Evolutionary conservation across 2,113 vertebrate genomes (phyloP).

Genomic region (Coturnix japonica): DNA sequence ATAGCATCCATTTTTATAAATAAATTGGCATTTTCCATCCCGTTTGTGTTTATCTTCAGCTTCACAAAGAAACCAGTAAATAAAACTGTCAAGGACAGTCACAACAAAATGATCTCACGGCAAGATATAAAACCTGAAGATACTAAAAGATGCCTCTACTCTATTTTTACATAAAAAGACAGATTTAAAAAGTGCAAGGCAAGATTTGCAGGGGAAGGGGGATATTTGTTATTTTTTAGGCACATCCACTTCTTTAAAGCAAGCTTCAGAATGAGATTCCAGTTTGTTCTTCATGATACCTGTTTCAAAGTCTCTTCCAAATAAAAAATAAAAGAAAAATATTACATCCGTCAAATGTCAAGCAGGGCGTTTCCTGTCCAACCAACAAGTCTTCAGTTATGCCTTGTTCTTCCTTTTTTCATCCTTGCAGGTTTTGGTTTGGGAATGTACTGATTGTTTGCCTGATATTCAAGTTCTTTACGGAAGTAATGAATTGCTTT

Average conservation of each 20-base stretch:
- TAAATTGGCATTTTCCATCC: slow-evolving; percentile 80
- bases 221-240: slow-evolving; percentile 76
- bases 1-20: slow-evolving; percentile 83
- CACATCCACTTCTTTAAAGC: slow-evolving; percentile 85
- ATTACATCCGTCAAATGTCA: slow-evolving; percentile 74
- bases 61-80: slow-evolving; percentile 88
- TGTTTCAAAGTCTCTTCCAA: slow-evolving; percentile 77
- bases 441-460: slow-evolving; percentile 98
- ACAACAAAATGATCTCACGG: slow-evolving; percentile 81
- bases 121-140: slow-evolving; percentile 83
- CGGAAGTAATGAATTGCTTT: slow-evolving; percentile 99
- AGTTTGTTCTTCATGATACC: slow-evolving; percentile 85
- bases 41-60: slow-evolving; percentile 78
- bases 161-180: slow-evolving; percentile 86
- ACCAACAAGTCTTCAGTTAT: slow-evolving; percentile 78
- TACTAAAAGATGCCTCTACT: slow-evolving; percentile 77
- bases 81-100: slow-evolving; percentile 86
- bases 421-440: slow-evolving; percentile 97
- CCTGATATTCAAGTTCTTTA: slow-evolving; percentile 96
- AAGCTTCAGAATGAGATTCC: slow-evolving; percentile 84
- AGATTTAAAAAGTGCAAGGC: slow-evolving; percentile 89
- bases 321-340: slow-evolving; percentile 42
- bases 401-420: slow-evolving; percentile 93
- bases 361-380: slow-evolving; percentile 38
- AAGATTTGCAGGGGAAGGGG: slow-evolving; percentile 78